Percentiles rank a stretch among this genome's conserved stretches.
Evolutionary conservation across 2,888 invertebrate species (phyloP).

Genomic region (Oxytorus armatus): DNA sequence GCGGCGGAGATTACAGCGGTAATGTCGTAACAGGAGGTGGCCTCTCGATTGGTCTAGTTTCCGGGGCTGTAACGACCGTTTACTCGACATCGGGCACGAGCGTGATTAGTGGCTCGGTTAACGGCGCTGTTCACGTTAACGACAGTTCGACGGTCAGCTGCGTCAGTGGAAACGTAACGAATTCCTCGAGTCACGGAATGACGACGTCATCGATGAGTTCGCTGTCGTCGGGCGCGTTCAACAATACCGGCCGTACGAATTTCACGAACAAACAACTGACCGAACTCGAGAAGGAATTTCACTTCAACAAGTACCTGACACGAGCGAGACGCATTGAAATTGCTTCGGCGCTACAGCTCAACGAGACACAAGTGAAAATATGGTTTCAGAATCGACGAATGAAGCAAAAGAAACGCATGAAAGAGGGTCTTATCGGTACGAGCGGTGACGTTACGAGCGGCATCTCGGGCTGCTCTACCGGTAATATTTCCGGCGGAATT

Average conservation of each 20-base stretch:
- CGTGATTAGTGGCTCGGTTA: conserved; percentile 19
- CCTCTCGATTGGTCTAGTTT: conserved; percentile 45
- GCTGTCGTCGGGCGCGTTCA: conserved; percentile 83
- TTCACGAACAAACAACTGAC: conserved; percentile 99
- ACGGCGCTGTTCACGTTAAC: conserved; percentile 73
- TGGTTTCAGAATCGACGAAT: conserved; percentile 99
- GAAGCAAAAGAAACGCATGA: conserved; percentile 99
- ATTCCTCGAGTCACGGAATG: conserved; percentile 72
- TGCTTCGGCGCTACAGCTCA: conserved; percentile 97
- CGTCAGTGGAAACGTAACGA: conserved; percentile 26
- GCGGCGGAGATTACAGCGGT: conserved; percentile 77
- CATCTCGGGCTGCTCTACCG: conserved; percentile 32
- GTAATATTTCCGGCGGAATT: conserved; percentile 72
- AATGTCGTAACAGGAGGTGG: conserved; percentile 71
- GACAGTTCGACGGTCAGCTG: conserved; percentile 63
- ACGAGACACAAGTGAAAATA: conserved; percentile 99
- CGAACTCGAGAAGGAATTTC: conserved; percentile 99
- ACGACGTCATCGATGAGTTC: conserved; percentile 69
- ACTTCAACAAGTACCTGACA: conserved; percentile 99
- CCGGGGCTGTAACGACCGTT: conserved; percentile 56
- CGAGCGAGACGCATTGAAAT: conserved; percentile 98
- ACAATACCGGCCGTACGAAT: conserved; percentile 97
- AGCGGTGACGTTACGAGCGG: conserved; percentile 85
- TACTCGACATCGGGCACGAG: conserved; percentile 63
- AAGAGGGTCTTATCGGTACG: conserved; percentile 91